Evolutionary conservation across 2,888 invertebrate genomes (phyloP), one percentile per base, ranked within the genome.

Genomic region (Liodrosophila aerea): DNA sequence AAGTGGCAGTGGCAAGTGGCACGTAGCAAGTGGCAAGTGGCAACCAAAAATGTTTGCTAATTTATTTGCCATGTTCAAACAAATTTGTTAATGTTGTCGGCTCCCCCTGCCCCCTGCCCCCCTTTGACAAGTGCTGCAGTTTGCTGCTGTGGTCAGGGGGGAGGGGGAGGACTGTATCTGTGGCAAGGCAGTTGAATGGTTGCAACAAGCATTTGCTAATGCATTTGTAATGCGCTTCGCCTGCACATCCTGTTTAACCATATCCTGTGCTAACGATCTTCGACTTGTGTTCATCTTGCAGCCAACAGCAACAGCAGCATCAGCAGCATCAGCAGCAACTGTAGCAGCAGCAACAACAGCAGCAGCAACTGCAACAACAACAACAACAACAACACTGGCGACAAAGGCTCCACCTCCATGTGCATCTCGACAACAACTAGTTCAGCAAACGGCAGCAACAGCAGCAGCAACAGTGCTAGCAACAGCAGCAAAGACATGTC

Each of bases 191-290:
- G 22, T 22, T 4, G 22, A 22, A 7, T 3, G 69, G 76, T 63
- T 68, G 80, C 73, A 66, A 66, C 70, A 65, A 63, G 53, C 57
- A 62, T 62, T n/a, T 68, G 46, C 85, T 88, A 88, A 88, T 88
- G 88, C 86, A 87, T 87, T 88, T 88, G 88, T 87, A 88, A 88
- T 88, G 88, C 86, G 86, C 78, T 73, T 73, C 67, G 86, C 76
- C 85, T 88, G 88, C 71, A 82, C 81, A 85, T 85, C 86, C 81
- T 76, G 67, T 15, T n/a, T 8, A 37, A 13, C 1, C 16, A 0
- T 5, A 9, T 15, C 3, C 22, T 36, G 15, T 15, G 15, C 76
- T 82, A 85, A 78, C 83, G 62, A 69, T 52, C 29, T 41, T 29
- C 36, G 29, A 29, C 37, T 27, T 49, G 49, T 53, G 49, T 53